Evolutionary conservation across 2,888 invertebrate species (phyloP).

Genomic region (Tuta absoluta): DNA sequence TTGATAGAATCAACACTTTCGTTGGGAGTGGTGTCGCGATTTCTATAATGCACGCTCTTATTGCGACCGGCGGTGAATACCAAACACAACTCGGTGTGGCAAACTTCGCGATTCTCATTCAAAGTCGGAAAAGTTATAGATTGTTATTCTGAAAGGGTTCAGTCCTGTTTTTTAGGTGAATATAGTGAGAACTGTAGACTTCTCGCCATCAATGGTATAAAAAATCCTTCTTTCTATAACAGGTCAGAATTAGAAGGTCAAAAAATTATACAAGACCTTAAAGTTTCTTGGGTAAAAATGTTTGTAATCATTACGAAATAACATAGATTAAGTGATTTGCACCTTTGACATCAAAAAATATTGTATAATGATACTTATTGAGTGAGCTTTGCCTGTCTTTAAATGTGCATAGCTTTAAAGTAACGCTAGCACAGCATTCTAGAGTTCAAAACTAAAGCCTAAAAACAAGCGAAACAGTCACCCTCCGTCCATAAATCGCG

Average conservation of each 20-base stretch:
- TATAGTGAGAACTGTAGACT: too few relatives aligned
- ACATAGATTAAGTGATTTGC: too few relatives aligned
- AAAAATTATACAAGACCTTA: too few relatives aligned
- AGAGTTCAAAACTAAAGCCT: conserved; percentile 11
- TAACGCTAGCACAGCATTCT: background rate
- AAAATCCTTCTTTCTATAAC: too few relatives aligned
- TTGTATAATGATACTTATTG: too few relatives aligned
- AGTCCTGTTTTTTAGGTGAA: conserved; percentile 42
- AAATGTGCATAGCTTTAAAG: background rate
- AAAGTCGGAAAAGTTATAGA: conserved; percentile 69
- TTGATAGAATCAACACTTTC: conserved; percentile 76
- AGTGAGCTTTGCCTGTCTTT: too few relatives aligned
- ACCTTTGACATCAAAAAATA: too few relatives aligned
- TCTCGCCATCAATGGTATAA: too few relatives aligned
- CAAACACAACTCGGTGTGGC: conserved; percentile 73
- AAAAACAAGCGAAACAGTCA: conserved; percentile 43
- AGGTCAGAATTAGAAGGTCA: too few relatives aligned
- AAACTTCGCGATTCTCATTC: conserved; percentile 61
- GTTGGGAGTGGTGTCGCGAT: conserved; percentile 65
- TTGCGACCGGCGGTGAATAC: conserved; percentile 65
- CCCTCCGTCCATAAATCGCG: conserved; percentile 65
- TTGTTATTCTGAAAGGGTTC: conserved; percentile 70
- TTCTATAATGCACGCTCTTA: conserved; percentile 72
- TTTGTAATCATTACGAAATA: too few relatives aligned
- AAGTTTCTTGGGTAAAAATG: too few relatives aligned